Base-by-base conservation (phyloP, 1,140 invertebrate genomes). In the Ylistrum balloti region DNA sequence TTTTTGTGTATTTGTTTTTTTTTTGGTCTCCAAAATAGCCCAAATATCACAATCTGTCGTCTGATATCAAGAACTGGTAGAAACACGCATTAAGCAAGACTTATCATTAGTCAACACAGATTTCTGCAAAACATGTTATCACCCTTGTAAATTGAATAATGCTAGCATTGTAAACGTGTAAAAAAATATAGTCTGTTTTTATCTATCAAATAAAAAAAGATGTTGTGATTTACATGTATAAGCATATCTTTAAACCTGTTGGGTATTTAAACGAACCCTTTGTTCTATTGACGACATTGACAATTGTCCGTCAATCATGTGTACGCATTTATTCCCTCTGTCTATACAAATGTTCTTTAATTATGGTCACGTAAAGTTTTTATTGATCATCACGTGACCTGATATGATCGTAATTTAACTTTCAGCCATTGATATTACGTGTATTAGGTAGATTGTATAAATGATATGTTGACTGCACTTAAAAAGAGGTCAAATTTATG, bases 181-280 rank as follows among this genome's bases (percentile, higher is more conserved):
- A 20, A n/a, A n/a, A n/a, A 3, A 20, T 22, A 74, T 17, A 11
- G 28, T 74, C 17, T 74, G 56, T 74, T n/a, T 28, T 74, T 74
- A 74, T 74, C 56, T 74, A 74, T 74, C 56, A 74, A n/a, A 74
- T 74, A 74, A 74, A 74, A 74, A 74, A 28, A 74, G 56, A 74
- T 74, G 45, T 56, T 56, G 56, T 28, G 56, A 74, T 74, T 74
- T 74, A 28, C 56, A 74, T 28, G n/a, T n/a, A 74, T 74, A 74
- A 74, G 17, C 56, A 74, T 74, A 74, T 74, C 56, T 74, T 74
- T 74, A 28, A 74, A 28, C 56, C 2, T 28, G 28, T 28, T 74
- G 56, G 56, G 56, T 74, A 74, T 74, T 74, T 74, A 74, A 74
- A 74, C 56, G 56, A 9, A 74, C 28, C 1, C n/a, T 28, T 74